Conservation (phyloP, 2,888 invertebrate species). For the Sylvicola fuscatus region DNA sequence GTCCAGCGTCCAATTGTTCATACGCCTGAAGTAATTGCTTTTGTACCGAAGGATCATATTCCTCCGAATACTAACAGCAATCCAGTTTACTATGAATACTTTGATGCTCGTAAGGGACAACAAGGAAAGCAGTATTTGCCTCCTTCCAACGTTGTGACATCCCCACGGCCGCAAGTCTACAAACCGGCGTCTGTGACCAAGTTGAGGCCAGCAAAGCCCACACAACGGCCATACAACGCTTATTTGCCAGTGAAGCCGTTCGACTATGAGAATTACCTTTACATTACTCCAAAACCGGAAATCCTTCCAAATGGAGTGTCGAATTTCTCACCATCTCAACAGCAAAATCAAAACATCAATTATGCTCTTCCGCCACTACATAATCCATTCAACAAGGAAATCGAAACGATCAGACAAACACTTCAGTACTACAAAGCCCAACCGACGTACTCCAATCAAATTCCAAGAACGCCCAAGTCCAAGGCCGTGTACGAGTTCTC, state of each 20-base stretch:
- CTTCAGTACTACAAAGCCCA: slow-evolving; percentile 39
- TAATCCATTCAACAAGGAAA: slow-evolving; percentile 37
- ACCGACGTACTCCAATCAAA: slow-evolving; percentile 15
- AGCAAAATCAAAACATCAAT: slow-evolving; percentile 2
- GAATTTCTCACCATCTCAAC: slow-evolving; percentile 3
- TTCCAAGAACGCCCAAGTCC: slow-evolving; percentile 20
- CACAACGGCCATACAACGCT: slow-evolving; percentile 4
- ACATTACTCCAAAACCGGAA: slow-evolving; percentile 33
- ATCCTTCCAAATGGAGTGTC: slow-evolving; percentile 17
- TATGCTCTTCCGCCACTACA: slow-evolving; percentile 22
- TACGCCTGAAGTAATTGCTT: slow-evolving; percentile 13
- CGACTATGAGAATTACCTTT: slow-evolving; percentile 15
- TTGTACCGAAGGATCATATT: slow-evolving; percentile 17
- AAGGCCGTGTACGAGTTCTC: slow-evolving; percentile 49
- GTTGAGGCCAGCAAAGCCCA: slow-evolving; percentile 7
- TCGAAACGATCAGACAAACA: slow-evolving; percentile 42
- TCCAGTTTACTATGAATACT: slow-evolving; percentile 26
- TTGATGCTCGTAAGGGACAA: slow-evolving; percentile 20
- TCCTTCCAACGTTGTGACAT: slow-evolving; percentile 7
- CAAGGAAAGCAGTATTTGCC: slow-evolving; percentile 13
- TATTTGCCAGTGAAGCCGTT: slow-evolving; percentile 6
- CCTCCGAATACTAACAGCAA: slow-evolving; percentile 12
- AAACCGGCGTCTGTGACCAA: slow-evolving; percentile 5
- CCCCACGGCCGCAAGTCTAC: slow-evolving; percentile 17
- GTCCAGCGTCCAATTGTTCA: background rate